Evolutionary conservation across 2,888 invertebrate genomes (phyloP), one percentile per base, ranked within the genome.

Genomic region (Chydorus sphaericus): DNA sequence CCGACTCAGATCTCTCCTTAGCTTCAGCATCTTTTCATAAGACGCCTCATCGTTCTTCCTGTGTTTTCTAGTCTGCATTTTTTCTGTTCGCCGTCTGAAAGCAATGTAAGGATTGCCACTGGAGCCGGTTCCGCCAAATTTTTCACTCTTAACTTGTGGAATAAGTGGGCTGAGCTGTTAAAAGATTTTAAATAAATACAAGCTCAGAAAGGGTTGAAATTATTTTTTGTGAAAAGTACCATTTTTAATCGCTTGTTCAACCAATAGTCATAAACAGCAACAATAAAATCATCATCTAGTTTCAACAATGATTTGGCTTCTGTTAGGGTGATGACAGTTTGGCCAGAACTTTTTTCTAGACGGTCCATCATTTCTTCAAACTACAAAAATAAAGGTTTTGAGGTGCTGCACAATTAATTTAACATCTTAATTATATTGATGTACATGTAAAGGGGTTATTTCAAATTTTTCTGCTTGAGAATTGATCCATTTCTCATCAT

Each of bases 321-420:
- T 69, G 85, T 83, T 62, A 94, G 75, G 63, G 89, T 89, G 63
- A 94, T 87, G 64, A 93, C 92, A 66, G 90, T 93, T 74, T 93
- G 93, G 54, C 93, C 94, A 62, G 93, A 93, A 70, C 92, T 88
- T 73, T 93, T 93, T 70, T 98, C 98, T 65, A 98, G 76, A 64
- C 91, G 80, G 74, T 97, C 96, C 86, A 98, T 94, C 88, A 98
- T 96, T 71, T 93, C 91, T 73, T 98, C 98, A 77, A 97, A 96
- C 75, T 76, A 71, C 52, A 69, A 61, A 58, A 56, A 28, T 51
- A 55, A n/a, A n/a, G n/a, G n/a, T n/a, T n/a, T n/a, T n/a, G 33
- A 14, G 14, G 14, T 33, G 33, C 14, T 33, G 33, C n/a, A 44
- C 7, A n/a, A n/a, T n/a, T n/a, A n/a, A n/a, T n/a, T 6, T 16